A percentile compares a stretch with the other conserved stretches of the same genome.
phyloP scores from a whole-genome alignment of 2,113 vertebrate genomes.

The Muscicapa adusta region DNA sequence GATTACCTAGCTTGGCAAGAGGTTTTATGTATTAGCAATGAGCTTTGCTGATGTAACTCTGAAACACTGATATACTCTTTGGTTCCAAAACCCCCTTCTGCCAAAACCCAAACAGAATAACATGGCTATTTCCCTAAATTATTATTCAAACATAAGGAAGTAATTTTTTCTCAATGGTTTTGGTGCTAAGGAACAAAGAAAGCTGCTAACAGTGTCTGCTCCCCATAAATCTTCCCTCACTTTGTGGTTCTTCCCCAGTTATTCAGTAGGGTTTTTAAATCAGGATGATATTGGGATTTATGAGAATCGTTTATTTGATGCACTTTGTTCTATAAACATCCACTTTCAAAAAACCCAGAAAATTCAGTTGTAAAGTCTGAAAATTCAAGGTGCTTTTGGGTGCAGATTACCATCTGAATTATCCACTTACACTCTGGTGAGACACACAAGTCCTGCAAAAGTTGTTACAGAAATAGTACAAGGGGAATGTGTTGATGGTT shows the following conservation, averaged over 20 bases:
- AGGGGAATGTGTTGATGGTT: background rate
- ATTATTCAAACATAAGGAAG: background rate
- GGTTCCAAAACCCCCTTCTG: background rate
- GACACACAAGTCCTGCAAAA: background rate
- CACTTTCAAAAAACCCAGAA: background rate
- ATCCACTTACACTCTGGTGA: background rate
- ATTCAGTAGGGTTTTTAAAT: background rate
- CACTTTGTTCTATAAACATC: background rate
- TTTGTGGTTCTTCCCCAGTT: background rate
- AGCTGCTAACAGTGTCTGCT: background rate
- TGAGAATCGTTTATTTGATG: background rate
- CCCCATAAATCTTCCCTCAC: background rate
- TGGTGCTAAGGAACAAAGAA: background rate
- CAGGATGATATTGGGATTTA: background rate
- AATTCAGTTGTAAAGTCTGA: background rate
- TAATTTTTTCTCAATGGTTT: background rate
- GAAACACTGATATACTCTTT: background rate
- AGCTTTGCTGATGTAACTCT: background rate
- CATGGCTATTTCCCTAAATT: background rate
- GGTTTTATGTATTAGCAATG: background rate
- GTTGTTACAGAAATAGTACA: background rate
- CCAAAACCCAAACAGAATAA: conserved; percentile 1
- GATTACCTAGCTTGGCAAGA: background rate
- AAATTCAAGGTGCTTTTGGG: background rate
- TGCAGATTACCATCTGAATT: background rate